Evolutionary conservation across 2,113 vertebrate species (phyloP).

Genomic region (Heteronetta atricapilla): DNA sequence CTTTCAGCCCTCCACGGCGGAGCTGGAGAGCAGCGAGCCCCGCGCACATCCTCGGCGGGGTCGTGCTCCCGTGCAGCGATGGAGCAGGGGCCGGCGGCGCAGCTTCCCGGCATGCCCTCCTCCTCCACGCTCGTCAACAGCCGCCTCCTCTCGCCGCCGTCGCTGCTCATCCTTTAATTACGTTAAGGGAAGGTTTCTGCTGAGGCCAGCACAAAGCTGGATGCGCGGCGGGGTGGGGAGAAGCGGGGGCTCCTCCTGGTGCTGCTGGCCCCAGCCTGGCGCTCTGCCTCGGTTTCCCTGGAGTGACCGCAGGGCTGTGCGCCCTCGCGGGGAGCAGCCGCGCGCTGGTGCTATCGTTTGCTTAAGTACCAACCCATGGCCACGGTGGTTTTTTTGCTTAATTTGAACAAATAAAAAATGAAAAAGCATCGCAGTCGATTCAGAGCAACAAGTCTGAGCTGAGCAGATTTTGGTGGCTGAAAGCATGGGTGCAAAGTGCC

Average conservation of each 20-base stretch:
- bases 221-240: rapidly evolving
- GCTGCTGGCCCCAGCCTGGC: not conserved
- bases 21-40: not conserved
- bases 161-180: slow-evolving; percentile 54
- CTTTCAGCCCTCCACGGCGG: not conserved
- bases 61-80: not conserved
- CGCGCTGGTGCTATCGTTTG: not conserved
- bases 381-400: not conserved
- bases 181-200: slow-evolving; percentile 30
- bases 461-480: rapidly evolving
- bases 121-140: not conserved
- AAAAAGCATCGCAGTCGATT: not conserved
- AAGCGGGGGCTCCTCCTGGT: not conserved
- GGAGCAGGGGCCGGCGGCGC: not conserved
- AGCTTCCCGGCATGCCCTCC: slow-evolving; percentile 33
- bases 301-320: not conserved
- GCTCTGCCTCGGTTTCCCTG: not conserved
- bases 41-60: not conserved
- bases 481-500: not conserved
- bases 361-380: not conserved
- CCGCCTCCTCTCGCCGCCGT: not conserved
- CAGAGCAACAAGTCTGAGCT: not conserved
- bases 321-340: not conserved
- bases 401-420: not conserved
- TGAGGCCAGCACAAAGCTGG: slow-evolving; percentile 31